Conservation (phyloP, 1,140 invertebrate genomes). For the Caenorhabditis tropicalis region DNA sequence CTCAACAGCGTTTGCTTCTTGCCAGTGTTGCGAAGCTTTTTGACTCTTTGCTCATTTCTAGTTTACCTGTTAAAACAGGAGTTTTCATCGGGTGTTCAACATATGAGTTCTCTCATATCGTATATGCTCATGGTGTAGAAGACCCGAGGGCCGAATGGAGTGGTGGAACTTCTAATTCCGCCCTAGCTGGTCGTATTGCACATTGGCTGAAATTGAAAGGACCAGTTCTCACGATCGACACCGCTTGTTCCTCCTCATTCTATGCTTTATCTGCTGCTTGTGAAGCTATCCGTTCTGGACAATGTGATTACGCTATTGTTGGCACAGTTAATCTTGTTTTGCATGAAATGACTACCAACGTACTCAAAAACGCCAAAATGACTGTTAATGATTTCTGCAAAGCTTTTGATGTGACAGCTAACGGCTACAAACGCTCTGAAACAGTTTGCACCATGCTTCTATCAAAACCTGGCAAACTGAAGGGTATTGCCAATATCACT, state of each 20-base stretch:
- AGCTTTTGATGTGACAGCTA: constrained; percentile 85
- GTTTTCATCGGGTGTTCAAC: constrained; percentile 64
- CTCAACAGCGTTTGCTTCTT: constrained; percentile 74
- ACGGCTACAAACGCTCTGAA: constrained; percentile 90
- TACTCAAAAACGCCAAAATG: constrained; percentile 86
- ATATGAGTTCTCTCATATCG: constrained; percentile 74
- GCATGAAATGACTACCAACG: constrained; percentile 83
- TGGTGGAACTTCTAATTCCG: constrained; percentile 62
- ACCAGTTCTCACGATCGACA: constrained; percentile 88
- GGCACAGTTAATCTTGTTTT: constrained; percentile 84
- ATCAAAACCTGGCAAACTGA: constrained; percentile 77
- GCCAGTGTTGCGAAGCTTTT: constrained; percentile 73
- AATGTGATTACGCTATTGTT: constrained; percentile 88
- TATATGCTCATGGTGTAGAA: constrained; percentile 44
- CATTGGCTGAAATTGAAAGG: constrained; percentile 73
- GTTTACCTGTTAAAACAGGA: constrained; percentile 62
- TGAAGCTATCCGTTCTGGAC: constrained; percentile 80
- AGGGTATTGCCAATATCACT: constrained; percentile 76
- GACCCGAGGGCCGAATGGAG: constrained; percentile 58
- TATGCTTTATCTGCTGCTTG: constrained; percentile 84
- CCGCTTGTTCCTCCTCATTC: constrained; percentile 90
- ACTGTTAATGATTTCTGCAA: constrained; percentile 84
- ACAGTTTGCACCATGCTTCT: constrained; percentile 82
- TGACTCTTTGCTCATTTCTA: constrained; percentile 59
- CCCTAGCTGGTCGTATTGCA: constrained; percentile 63